Evolutionary conservation across 2,888 invertebrate species (phyloP), one percentile per base, ranked within the genome.

Genomic region (Eristalinus aeneus): DNA sequence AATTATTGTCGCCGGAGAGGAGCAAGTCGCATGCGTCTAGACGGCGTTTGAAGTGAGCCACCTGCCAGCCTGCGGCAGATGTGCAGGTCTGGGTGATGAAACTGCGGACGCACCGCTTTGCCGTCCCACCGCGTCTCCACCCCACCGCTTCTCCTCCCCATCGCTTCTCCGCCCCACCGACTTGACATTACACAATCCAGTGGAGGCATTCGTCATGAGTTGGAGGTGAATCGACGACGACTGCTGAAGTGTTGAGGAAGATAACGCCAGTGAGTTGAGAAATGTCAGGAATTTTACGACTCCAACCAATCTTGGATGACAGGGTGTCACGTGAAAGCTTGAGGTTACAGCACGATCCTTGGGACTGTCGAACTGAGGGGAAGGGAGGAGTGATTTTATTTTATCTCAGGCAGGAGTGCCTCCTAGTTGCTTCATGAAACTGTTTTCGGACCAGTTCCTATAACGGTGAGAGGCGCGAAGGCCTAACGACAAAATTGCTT

Each of bases 21-120:
- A 23, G 53, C 32, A 31, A 27, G 16, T 9, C 54, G 27, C 11
- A 11, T 20, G 11, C 34, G 81, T 76, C 77, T 82, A 82, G 82
- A 82, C 73, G 53, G 60, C 34, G 58, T 54, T 10, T 12, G 54
- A 22, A 5, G 36, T 31, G 12, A 39, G 64, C 20, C 64, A 34
- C 64, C 69, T 69, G 39, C 58, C 74, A 36, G 31, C 8, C 27
- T 27, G 27, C 27, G 46, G 46, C 46, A 46, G 46, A 46, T 16
- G 46, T 16, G 46, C 46, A 46, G 39, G 39, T 5, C 39, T 46
- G 1, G 8, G 16, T 46, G 46, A 46, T 46, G 46, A 46, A 46
- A 46, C 46, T 8, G 46, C 46, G 46, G 46, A 46, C 46, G 46
- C 46, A 46, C 46, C 46, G 46, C 31, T n/a, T 46, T 4, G 23